These are phyloP conservation scores for Hoplostethus atlanticus DNA, from an alignment of 2,797 vertebrate genomes.

Conservation along the genomic window DNA sequence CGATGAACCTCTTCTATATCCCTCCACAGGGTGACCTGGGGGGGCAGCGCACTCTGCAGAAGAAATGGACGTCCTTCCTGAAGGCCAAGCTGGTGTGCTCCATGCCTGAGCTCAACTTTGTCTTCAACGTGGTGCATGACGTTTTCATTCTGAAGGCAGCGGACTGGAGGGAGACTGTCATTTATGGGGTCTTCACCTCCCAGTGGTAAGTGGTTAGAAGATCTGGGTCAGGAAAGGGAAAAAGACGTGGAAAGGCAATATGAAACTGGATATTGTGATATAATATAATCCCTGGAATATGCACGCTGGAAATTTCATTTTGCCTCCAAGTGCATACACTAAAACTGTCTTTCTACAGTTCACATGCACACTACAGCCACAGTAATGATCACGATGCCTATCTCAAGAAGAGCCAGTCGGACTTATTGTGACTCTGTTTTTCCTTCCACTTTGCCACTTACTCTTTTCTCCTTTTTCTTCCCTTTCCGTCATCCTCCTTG, in stretches of 20 bases:
- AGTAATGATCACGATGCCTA: background rate
- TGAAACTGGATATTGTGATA: background rate
- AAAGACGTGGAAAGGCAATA: background rate
- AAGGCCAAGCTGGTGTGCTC: slow-evolving; percentile 96
- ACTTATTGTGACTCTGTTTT: background rate
- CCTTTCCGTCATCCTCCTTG: background rate
- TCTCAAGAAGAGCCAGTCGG: background rate
- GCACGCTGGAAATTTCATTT: background rate
- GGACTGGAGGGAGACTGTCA: slow-evolving; percentile 87
- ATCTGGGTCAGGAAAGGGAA: background rate
- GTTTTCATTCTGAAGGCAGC: slow-evolving; percentile 90
- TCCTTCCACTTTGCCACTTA: background rate
- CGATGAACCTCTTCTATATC: background rate
- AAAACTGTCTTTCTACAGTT: background rate
- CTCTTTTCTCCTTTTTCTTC: background rate
- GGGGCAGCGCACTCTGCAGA: slow-evolving; percentile 94
- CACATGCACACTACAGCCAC: background rate
- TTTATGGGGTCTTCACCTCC: slow-evolving; percentile 95
- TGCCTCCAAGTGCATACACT: background rate
- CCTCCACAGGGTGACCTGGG: slow-evolving; percentile 91
- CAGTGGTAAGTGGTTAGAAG: slow-evolving; percentile 89
- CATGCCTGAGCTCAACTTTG: slow-evolving; percentile 92
- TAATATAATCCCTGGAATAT: background rate
- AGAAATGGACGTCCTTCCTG: slow-evolving; percentile 98
- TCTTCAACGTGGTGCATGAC: slow-evolving; percentile 96